These are phyloP conservation scores for Raja brachyura DNA, from an alignment of 2,113 vertebrate species.

Conservation along the genomic window DNA sequence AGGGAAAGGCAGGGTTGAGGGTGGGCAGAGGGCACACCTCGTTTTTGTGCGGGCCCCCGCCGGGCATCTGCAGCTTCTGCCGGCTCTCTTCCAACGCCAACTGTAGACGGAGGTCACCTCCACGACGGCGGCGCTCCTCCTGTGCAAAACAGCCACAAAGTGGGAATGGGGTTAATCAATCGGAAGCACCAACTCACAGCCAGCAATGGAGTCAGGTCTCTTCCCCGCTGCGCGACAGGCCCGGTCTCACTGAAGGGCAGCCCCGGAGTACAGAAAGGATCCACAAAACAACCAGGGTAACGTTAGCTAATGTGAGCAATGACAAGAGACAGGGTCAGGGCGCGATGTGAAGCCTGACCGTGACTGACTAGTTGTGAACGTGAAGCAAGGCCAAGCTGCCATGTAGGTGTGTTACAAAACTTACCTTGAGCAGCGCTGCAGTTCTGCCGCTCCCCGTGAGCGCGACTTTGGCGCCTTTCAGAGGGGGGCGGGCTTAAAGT, in stretches of 20 bases:
- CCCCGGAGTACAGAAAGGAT: too few species aligned
- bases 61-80: neutral
- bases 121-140: slow-evolving; percentile 93
- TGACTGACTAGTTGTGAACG: neutral
- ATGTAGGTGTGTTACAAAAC: too few species aligned
- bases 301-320: neutral
- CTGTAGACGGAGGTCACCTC: slow-evolving; percentile 91
- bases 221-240: neutral
- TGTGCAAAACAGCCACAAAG: slow-evolving; percentile 46
- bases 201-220: neutral
- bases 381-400: neutral
- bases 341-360: too few species aligned
- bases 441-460: too few species aligned
- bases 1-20: neutral
- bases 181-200: neutral
- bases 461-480: too few species aligned
- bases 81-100: slow-evolving; percentile 97
- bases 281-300: too few species aligned
- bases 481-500: too few species aligned
- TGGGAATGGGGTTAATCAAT: neutral
- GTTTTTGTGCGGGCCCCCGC: neutral
- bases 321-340: neutral
- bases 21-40: neutral
- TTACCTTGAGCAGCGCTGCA: too few species aligned
- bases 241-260: neutral